These are phyloP conservation scores for Falcaria lacertinaria DNA, from an alignment of 2,888 invertebrate genomes.

Conservation along the genomic window DNA sequence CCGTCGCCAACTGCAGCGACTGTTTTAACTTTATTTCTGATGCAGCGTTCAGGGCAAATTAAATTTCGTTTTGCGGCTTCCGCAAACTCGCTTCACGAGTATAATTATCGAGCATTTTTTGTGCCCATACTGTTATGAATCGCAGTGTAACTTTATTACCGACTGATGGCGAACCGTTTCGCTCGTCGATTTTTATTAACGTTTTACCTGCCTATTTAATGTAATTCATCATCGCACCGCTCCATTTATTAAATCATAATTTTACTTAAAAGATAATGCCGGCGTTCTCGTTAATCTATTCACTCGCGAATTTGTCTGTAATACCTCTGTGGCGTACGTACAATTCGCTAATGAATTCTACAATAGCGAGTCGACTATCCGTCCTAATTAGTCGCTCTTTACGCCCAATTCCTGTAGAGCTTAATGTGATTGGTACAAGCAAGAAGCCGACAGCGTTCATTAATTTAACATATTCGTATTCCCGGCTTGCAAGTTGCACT, in stretches of 20 bases:
- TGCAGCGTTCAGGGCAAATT: slow-evolving; percentile 80
- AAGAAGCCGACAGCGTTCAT: slow-evolving; percentile 24
- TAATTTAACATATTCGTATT: slow-evolving; percentile 10
- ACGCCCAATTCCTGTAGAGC: slow-evolving; percentile 51
- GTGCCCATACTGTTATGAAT: slow-evolving; percentile 54
- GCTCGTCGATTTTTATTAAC: slow-evolving; percentile 25
- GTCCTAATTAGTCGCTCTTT: slow-evolving; percentile 60
- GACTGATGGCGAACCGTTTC: slow-evolving; percentile 30
- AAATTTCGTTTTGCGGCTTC: slow-evolving; percentile 79
- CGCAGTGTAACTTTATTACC: slow-evolving; percentile 51
- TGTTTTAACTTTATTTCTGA: slow-evolving; percentile 80
- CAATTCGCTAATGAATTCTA: slow-evolving; percentile 59
- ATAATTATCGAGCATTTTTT: slow-evolving; percentile 66
- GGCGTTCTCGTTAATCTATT: slow-evolving; percentile 24
- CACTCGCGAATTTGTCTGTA: slow-evolving; percentile 35
- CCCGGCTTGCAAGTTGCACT: background rate
- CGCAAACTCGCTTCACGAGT: slow-evolving; percentile 72
- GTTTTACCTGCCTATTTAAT: background rate
- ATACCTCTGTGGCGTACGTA: slow-evolving; percentile 38
- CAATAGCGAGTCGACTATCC: slow-evolving; percentile 57
- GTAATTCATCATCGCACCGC: slow-evolving; percentile 6
- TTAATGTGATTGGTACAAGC: slow-evolving; percentile 41
- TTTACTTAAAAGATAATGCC: slow-evolving; percentile 16
- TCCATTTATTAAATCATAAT: slow-evolving; percentile 11
- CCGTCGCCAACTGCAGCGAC: slow-evolving; percentile 72